phyloP scores from a whole-genome alignment of 2,113 vertebrate species.

The Cyrtonyx montezumae region DNA sequence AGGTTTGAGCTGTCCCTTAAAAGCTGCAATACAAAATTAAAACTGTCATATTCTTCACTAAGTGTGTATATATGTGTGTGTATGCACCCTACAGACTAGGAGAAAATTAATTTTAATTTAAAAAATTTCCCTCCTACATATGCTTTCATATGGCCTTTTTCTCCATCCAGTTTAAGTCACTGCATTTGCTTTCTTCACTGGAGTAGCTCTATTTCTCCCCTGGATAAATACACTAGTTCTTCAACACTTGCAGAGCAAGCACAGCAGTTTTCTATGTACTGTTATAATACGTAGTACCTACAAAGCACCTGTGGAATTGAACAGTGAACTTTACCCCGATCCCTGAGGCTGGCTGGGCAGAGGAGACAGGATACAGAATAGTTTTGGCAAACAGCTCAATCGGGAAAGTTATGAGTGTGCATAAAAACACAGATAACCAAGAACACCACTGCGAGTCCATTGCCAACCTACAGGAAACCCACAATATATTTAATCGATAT shows the following conservation, averaged over 20 bases:
- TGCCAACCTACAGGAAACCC: conserved; percentile 3
- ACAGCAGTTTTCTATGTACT: not conserved
- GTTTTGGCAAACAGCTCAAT: conserved; percentile 43
- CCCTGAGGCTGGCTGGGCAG: not conserved
- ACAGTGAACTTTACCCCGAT: not conserved
- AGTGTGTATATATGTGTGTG: not conserved
- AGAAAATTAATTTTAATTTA: not conserved
- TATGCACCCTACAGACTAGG: not conserved
- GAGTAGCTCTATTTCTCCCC: not conserved
- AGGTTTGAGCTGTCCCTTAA: not conserved
- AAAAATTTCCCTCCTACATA: not conserved
- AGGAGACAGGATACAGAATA: not conserved
- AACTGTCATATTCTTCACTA: not conserved
- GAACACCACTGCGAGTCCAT: not conserved
- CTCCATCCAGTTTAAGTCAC: not conserved
- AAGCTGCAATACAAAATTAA: not conserved
- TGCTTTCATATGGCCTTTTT: not conserved
- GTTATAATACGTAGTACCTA: not conserved
- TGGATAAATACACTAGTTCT: conserved; percentile 2
- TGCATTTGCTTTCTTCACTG: not conserved
- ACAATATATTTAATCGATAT: not conserved
- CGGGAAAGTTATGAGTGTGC: conserved; percentile 36
- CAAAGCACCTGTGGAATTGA: conserved; percentile 23
- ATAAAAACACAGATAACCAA: not conserved
- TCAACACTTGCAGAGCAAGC: conserved; percentile 19